Evolutionary conservation across 2,888 invertebrate genomes (phyloP).

Genomic region (Periphyllus acericola): DNA sequence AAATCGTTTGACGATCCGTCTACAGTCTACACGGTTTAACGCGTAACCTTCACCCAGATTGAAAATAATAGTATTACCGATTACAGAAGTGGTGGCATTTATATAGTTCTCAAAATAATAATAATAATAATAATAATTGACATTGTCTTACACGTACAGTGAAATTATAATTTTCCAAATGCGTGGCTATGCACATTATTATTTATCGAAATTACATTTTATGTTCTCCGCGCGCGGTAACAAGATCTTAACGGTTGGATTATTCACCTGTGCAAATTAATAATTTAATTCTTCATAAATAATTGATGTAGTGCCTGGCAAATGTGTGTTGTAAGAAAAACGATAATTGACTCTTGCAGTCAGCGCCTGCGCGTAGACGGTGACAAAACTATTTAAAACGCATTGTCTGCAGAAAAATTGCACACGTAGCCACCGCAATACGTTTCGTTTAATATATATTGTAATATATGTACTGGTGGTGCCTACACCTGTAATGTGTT

Average conservation of each 20-base stretch:
- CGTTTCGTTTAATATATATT: too few species aligned
- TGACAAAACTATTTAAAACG: not conserved
- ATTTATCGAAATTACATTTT: not conserved
- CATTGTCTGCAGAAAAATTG: not conserved
- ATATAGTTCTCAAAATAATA: not conserved
- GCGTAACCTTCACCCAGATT: conserved; percentile 45
- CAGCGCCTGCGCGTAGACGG: not conserved
- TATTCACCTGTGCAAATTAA: not conserved
- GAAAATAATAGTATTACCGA: not conserved
- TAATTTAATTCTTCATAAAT: conserved; percentile 27
- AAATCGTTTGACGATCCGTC: conserved; percentile 8
- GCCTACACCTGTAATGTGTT: too few species aligned
- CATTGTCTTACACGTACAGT: conserved; percentile 16
- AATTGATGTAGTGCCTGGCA: not conserved
- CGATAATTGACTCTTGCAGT: not conserved
- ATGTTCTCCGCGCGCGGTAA: not conserved
- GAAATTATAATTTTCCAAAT: conserved; percentile 15
- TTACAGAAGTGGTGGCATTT: not conserved
- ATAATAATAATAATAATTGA: not conserved
- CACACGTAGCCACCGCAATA: too few species aligned
- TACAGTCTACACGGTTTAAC: not conserved
- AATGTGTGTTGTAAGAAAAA: not conserved
- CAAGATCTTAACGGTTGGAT: conserved; percentile 30
- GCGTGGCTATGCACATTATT: not conserved
- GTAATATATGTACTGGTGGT: too few species aligned